These are phyloP conservation scores for Flexamia atlantica DNA, from an alignment of 2,888 invertebrate species.

Conservation along the genomic window DNA sequence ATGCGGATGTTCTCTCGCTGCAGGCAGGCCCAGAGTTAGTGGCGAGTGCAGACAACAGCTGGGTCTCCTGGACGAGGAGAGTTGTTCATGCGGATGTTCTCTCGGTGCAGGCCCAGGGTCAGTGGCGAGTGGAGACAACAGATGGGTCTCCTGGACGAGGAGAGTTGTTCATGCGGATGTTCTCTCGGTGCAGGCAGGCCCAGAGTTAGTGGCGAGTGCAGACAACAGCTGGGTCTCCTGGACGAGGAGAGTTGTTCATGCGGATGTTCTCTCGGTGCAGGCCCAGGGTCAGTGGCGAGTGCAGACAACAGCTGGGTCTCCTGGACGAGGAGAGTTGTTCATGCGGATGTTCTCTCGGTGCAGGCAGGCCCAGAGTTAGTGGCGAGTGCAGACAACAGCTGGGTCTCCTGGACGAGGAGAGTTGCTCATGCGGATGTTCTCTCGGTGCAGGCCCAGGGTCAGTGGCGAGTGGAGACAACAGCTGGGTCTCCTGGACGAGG, in stretches of 20 bases:
- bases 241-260: slow-evolving; percentile 95
- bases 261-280: too few relatives aligned
- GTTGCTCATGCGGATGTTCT: slow-evolving; percentile 97
- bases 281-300: too few relatives aligned
- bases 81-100: slow-evolving; percentile 74
- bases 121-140: too few relatives aligned
- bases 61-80: slow-evolving; percentile 87
- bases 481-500: slow-evolving; percentile 89
- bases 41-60: slow-evolving; percentile 77
- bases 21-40: slow-evolving; percentile 64
- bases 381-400: slow-evolving; percentile 77
- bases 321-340: too few relatives aligned
- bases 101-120: too few relatives aligned
- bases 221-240: slow-evolving; percentile 80
- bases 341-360: not conserved
- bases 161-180: too few relatives aligned
- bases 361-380: slow-evolving; percentile 66
- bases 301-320: too few relatives aligned
- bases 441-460: slow-evolving; percentile 75
- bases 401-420: slow-evolving; percentile 89
- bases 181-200: slow-evolving; percentile 59
- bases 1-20: slow-evolving; percentile 82
- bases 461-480: slow-evolving; percentile 75
- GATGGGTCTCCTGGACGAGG: too few relatives aligned
- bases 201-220: slow-evolving; percentile 73